Evolutionary conservation across 2,797 vertebrate genomes (phyloP).

Genomic region (Squalus acanthias): DNA sequence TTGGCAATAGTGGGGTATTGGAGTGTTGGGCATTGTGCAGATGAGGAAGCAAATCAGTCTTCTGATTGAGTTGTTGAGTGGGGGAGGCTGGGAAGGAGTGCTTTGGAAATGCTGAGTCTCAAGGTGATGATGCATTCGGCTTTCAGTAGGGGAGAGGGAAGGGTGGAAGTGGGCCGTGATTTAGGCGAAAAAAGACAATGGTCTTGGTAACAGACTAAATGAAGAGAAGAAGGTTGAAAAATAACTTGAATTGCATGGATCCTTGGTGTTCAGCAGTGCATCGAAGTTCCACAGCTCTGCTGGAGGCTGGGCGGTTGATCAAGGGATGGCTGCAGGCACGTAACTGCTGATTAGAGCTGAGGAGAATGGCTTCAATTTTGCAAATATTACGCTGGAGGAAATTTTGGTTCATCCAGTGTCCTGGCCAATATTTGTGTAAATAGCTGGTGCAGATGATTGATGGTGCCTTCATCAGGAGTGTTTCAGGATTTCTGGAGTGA

Average conservation of each 20-base stretch:
- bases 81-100: background rate
- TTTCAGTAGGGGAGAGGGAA: background rate
- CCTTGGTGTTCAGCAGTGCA: background rate
- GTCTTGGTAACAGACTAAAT: background rate
- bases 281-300: background rate
- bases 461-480: background rate
- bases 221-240: background rate
- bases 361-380: background rate
- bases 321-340: background rate
- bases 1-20: background rate
- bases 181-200: background rate
- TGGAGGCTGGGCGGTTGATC: background rate
- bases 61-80: background rate
- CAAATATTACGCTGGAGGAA: background rate
- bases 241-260: background rate
- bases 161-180: background rate
- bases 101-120: background rate
- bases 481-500: too few species aligned
- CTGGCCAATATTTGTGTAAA: background rate
- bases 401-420: background rate
- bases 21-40: background rate
- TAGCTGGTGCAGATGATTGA: background rate
- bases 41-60: background rate
- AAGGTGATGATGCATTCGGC: background rate
- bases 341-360: background rate